Evolutionary conservation across 1,140 invertebrate species (phyloP).

Genomic region (Eriocheir sinensis): DNA sequence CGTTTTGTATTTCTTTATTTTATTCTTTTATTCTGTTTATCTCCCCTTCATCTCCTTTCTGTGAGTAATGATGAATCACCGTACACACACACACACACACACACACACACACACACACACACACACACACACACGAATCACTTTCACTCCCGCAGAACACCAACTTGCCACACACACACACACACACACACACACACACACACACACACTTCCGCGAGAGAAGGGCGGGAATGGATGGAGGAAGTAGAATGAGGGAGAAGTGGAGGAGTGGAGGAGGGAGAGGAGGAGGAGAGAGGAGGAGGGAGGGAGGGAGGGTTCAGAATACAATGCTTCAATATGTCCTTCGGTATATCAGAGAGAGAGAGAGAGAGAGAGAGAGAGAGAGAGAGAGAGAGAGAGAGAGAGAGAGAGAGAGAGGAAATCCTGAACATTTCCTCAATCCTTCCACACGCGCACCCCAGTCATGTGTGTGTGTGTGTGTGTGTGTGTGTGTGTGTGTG

Average conservation of each 20-base stretch:
- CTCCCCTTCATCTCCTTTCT: too few relatives aligned
- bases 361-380: slow-evolving; percentile 22
- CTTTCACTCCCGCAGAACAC: not conserved
- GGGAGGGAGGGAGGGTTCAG: not conserved
- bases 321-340: slow-evolving; percentile 1
- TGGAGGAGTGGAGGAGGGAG: not conserved
- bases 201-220: not conserved
- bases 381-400: slow-evolving; percentile 22
- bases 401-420: slow-evolving; percentile 22
- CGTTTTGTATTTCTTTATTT: too few relatives aligned
- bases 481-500: slow-evolving; percentile 14
- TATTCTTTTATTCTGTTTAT: too few relatives aligned
- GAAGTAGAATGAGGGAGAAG: not conserved
- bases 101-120: not conserved
- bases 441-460: not conserved
- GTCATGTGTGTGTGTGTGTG: slow-evolving; percentile 4
- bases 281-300: not conserved
- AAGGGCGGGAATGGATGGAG: not conserved
- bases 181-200: not conserved
- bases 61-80: too few relatives aligned
- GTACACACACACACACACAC: too few relatives aligned
- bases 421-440: too few relatives aligned
- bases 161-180: not conserved
- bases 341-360: not conserved
- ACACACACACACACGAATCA: too few relatives aligned